A percentile compares a stretch with the other conserved stretches of the same genome.
These are phyloP conservation scores for Trogon melanurus DNA, from an alignment of 2,113 vertebrate genomes.

Conservation along the genomic window DNA sequence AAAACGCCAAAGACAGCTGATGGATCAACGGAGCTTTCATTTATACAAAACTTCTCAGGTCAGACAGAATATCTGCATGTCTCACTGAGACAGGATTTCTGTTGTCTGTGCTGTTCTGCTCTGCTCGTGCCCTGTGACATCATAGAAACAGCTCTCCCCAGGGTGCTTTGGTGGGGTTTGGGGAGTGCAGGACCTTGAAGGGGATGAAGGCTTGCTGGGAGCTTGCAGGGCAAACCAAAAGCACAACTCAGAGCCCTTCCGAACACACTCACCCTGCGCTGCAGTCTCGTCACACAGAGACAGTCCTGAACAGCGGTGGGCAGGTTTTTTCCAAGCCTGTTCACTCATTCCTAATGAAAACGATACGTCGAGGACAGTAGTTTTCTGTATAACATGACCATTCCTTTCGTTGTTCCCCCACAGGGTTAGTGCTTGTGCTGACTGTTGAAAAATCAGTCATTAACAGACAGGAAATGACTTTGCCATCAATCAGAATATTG, in stretches of 20 bases:
- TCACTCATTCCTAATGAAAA: slow-evolving; percentile 41
- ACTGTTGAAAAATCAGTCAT: slow-evolving; percentile 80
- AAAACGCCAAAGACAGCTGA: not conserved
- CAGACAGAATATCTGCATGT: not conserved
- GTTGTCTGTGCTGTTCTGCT: accelerated
- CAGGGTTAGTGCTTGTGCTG: slow-evolving; percentile 71
- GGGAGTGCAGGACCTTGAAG: not conserved
- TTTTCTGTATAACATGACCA: slow-evolving; percentile 43
- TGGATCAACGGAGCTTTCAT: not conserved
- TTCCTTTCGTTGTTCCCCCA: slow-evolving; percentile 46
- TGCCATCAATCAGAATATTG: slow-evolving; percentile 81
- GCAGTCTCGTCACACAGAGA: not conserved
- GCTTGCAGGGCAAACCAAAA: not conserved
- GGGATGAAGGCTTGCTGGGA: accelerated
- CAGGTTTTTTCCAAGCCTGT: not conserved
- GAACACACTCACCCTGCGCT: accelerated
- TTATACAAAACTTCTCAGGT: not conserved
- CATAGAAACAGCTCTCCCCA: not conserved
- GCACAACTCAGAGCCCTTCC: not conserved
- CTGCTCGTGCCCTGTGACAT: not conserved
- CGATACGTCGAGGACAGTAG: slow-evolving; percentile 37
- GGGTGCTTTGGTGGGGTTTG: not conserved
- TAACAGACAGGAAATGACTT: slow-evolving; percentile 80
- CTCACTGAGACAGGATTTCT: not conserved
- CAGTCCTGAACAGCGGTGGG: accelerated